Evolutionary conservation across 1,140 invertebrate species (phyloP).

Genomic region (Rhopalosiphum maidis): DNA sequence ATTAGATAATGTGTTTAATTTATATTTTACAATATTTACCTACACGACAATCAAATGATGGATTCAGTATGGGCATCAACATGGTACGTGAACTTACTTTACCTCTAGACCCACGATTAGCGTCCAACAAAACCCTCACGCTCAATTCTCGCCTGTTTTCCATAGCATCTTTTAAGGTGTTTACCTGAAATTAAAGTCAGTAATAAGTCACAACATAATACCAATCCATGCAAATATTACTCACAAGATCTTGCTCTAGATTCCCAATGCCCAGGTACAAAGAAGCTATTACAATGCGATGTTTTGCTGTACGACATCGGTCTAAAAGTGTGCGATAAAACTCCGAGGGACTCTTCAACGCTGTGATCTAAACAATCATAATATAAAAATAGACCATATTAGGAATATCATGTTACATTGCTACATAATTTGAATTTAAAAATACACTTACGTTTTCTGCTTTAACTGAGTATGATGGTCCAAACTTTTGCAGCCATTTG

Average conservation of each 20-base stretch:
- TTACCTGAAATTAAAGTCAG: conserved; percentile 64
- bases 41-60: conserved; percentile 63
- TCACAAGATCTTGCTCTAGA: conserved; percentile 81
- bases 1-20: not conserved
- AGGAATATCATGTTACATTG: not conserved
- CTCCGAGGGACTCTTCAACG: conserved; percentile 75
- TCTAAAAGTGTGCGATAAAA: conserved; percentile 80
- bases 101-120: conserved; percentile 86
- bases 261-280: conserved; percentile 91
- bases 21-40: conserved; percentile 36
- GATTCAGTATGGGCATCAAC: conserved; percentile 76
- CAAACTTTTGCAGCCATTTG: conserved; percentile 72
- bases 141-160: conserved; percentile 69
- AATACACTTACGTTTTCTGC: conserved; percentile 67
- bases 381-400: not conserved
- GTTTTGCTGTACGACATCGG: conserved; percentile 73
- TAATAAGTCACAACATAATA: not conserved
- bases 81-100: conserved; percentile 73
- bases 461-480: conserved; percentile 76
- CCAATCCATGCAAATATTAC: conserved; percentile 53
- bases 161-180: conserved; percentile 68
- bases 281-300: conserved; percentile 87
- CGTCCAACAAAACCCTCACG: conserved; percentile 88
- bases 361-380: conserved; percentile 59
- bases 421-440: no score